A percentile compares a stretch with the other conserved stretches of the same genome.
Evolutionary conservation across 1,140 invertebrate species (phyloP).

Genomic region (Harpegnathos saltator): DNA sequence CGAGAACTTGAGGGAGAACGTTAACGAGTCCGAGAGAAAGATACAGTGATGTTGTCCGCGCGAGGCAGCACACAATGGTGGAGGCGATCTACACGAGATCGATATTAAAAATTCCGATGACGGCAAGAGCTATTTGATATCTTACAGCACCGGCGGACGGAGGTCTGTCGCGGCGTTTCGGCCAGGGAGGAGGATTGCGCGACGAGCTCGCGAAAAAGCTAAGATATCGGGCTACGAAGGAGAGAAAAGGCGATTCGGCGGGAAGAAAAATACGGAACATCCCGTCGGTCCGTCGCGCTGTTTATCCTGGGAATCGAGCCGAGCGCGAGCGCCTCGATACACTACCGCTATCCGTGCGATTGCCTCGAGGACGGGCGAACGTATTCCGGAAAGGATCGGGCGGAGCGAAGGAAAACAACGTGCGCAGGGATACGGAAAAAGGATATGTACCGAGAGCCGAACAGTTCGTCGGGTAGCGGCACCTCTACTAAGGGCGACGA

Average conservation of each 20-base stretch:
- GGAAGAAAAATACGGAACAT: conserved; percentile 40
- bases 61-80: too few species aligned
- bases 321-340: conserved; percentile 51
- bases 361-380: conserved; percentile 32
- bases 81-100: conserved; percentile 8
- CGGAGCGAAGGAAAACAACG: conserved; percentile 41
- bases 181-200: background rate
- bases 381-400: conserved; percentile 45
- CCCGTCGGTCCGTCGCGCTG: conserved; percentile 37
- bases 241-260: conserved; percentile 37
- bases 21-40: background rate
- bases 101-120: conserved; percentile 18
- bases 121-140: background rate
- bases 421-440: conserved; percentile 32
- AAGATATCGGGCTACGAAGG: conserved; percentile 12
- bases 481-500: conserved; percentile 82
- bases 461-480: conserved; percentile 71
- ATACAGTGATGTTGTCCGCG: conserved; percentile 4
- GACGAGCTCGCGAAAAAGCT: conserved; percentile 42
- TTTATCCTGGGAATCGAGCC: conserved; percentile 58
- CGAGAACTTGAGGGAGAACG: background rate
- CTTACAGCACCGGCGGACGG: conserved; percentile 35
- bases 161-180: conserved; percentile 13
- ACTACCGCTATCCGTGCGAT: conserved; percentile 28
- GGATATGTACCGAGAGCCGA: conserved; percentile 81